Evolutionary conservation across 2,888 invertebrate genomes (phyloP), one percentile per base, ranked within the genome.

Genomic region (Branchinecta sandiegonensis): DNA sequence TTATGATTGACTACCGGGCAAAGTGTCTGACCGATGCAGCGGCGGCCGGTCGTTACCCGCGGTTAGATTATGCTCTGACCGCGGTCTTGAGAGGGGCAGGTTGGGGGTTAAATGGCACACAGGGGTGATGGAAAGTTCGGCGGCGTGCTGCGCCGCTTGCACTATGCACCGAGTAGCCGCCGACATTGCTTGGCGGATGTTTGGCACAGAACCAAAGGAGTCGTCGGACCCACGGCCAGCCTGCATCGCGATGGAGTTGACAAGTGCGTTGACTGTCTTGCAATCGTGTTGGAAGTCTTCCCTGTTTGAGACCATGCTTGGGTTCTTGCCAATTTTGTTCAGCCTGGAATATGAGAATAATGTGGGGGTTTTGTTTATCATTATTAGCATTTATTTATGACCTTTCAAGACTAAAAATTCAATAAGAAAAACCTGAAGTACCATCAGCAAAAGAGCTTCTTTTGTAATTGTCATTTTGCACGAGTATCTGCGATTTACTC

Each of bases 321-420:
- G 95, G 81, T 96, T 95, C 82, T 95, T 95, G 74, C 96, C 96
- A 78, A 96, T 95, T 82, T 96, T 97, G 82, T 95, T 95, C 75
- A 96, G 84, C 78, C 93, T 83, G 77, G 65, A 76, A 76, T 56
- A 13, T n/a, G n/a, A 37, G 37, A 37, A 37, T 37, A 37, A 5
- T 37, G 37, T 6, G 6, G 37, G 37, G 37, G 37, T 37, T 37
- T 37, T 2, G 2, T 5, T 6, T 37, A 37, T 37, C 5, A 37
- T 37, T 5, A 37, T 37, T 37, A 37, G 6, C 6, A 37, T 37
- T 37, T 37, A 37, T 37, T 37, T 37, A 37, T 37, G 3, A 37
- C 37, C 37, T 5, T 37, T 37, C 37, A 37, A 37, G 37, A 6
- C 37, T 37, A 5, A 37, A 37, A 2, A 37, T 37, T 37, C 0